Conservation (phyloP, 2,888 invertebrate species). For the Ornithoptera alexandrae region DNA sequence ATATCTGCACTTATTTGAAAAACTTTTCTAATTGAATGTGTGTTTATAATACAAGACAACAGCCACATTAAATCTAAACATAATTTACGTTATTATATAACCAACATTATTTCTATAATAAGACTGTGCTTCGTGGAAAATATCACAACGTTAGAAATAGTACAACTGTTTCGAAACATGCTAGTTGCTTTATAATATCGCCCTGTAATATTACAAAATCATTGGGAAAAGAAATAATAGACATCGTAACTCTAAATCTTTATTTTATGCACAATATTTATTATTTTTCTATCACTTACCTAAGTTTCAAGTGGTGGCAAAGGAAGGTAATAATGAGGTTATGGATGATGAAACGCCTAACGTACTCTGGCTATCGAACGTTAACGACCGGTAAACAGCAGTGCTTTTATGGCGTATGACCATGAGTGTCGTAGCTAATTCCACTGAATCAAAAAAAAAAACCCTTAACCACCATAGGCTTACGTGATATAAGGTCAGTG, state of each 20-base stretch:
- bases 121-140: slow-evolving; percentile 18
- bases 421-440: no score
- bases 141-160: slow-evolving; percentile 14
- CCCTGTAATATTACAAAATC: slow-evolving; percentile 13
- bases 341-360: no score
- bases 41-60: neutral
- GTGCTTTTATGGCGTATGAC: no score
- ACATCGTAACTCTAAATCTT: neutral
- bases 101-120: neutral
- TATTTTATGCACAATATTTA: slow-evolving; percentile 13
- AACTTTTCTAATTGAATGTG: neutral
- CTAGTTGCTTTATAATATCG: slow-evolving; percentile 4
- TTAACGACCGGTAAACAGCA: no score
- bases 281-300: neutral
- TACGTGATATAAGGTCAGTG: no score
- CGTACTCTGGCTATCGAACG: no score
- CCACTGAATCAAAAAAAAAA: no score
- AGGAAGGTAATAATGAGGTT: no score
- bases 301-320: no score
- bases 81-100: slow-evolving; percentile 19
- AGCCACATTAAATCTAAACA: neutral
- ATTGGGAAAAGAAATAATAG: neutral
- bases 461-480: no score
- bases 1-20: neutral
- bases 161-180: slow-evolving; percentile 19